These are phyloP conservation scores for Asteroscopus sphinx DNA, from an alignment of 2,888 invertebrate species.

Conservation along the genomic window DNA sequence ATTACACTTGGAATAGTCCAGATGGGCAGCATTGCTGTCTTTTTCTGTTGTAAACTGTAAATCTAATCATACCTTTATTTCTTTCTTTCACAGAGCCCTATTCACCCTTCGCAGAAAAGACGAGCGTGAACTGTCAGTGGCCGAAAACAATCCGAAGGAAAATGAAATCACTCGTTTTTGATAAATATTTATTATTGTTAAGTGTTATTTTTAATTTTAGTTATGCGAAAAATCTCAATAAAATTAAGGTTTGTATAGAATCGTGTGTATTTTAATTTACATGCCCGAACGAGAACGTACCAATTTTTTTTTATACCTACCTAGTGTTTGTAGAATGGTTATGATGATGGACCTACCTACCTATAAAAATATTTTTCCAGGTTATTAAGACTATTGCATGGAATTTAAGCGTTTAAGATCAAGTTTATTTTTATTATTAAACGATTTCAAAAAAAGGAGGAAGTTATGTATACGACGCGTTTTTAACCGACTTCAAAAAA, in stretches of 20 bases:
- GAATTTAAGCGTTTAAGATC: too few species aligned
- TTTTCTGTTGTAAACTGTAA: background rate
- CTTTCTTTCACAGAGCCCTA: conserved; percentile 74
- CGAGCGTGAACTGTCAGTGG: conserved; percentile 51
- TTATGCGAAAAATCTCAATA: conserved; percentile 84
- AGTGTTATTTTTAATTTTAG: conserved; percentile 67
- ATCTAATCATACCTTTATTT: conserved; percentile 11
- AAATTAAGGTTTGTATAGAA: conserved; percentile 81
- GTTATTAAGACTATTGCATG: too few species aligned
- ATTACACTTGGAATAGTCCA: too few species aligned
- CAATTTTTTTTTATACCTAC: too few species aligned
- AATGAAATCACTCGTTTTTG: conserved; percentile 84
- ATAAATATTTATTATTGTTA: conserved; percentile 76
- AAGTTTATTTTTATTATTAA: too few species aligned
- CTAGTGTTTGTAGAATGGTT: too few species aligned
- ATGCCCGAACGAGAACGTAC: background rate
- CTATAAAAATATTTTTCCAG: too few species aligned
- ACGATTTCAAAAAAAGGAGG: too few species aligned
- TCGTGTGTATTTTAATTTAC: conserved; percentile 52
- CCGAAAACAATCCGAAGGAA: conserved; percentile 72
- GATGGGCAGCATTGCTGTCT: too few species aligned
- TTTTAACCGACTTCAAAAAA: too few species aligned
- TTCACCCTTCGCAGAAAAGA: conserved; percentile 73
- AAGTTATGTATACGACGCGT: too few species aligned
- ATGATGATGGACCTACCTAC: too few species aligned